A percentile compares a stretch with the other conserved stretches of the same genome.
phyloP scores from a whole-genome alignment of 2,113 vertebrate species.

The Tor tambroides region DNA sequence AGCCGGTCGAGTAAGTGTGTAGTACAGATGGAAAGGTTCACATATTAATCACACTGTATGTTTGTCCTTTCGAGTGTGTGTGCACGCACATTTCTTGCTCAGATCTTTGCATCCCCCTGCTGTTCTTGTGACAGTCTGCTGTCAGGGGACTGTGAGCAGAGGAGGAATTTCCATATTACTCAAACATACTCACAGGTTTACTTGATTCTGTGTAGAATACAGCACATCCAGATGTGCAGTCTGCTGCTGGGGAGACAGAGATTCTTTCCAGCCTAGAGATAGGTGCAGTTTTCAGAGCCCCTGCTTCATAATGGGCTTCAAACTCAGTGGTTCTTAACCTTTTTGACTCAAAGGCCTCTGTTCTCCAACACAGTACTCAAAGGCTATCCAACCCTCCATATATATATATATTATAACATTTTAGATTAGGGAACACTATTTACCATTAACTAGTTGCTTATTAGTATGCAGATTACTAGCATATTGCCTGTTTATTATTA shows the following conservation, averaged over 20 bases:
- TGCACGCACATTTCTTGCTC: slow-evolving; percentile 38
- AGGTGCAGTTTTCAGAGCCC: neutral
- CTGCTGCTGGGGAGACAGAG: neutral
- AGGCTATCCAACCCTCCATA: neutral
- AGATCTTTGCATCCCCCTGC: slow-evolving; percentile 47
- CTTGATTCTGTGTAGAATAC: slow-evolving; percentile 23
- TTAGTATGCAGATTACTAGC: too few relatives aligned
- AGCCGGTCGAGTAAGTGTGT: slow-evolving; percentile 42
- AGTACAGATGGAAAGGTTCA: slow-evolving; percentile 39
- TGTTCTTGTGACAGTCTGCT: slow-evolving; percentile 51
- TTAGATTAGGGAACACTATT: too few relatives aligned
- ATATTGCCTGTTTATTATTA: too few relatives aligned
- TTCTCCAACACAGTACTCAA: neutral
- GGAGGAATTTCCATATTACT: slow-evolving; percentile 43
- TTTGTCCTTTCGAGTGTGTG: slow-evolving; percentile 9
- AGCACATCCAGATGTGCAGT: slow-evolving; percentile 33
- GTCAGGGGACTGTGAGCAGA: slow-evolving; percentile 45
- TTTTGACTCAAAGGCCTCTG: neutral
- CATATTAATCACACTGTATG: slow-evolving; percentile 6
- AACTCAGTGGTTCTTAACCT: neutral
- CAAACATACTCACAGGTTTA: neutral
- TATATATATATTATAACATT: too few relatives aligned
- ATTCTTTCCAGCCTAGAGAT: neutral
- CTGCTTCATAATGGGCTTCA: neutral
- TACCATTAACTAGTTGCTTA: too few relatives aligned